These are phyloP conservation scores for Sclerodermus sp. DNA, from an alignment of 2,888 invertebrate genomes.

Conservation along the genomic window DNA sequence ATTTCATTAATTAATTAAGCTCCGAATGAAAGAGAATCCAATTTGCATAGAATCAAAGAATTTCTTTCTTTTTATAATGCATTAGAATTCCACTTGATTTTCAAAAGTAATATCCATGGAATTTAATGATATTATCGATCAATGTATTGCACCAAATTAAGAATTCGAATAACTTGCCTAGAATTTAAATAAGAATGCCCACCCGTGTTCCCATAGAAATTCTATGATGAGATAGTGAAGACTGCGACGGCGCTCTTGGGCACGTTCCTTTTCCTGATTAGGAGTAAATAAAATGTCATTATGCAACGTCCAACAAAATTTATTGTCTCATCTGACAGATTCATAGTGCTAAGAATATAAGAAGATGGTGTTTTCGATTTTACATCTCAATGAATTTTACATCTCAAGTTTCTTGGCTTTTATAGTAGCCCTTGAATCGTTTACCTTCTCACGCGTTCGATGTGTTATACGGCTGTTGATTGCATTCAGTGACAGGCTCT, in stretches of 20 bases:
- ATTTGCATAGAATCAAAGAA: neutral
- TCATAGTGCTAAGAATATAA: too few relatives aligned
- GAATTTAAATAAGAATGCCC: constrained; percentile 16
- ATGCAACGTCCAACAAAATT: too few relatives aligned
- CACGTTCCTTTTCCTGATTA: constrained; percentile 44
- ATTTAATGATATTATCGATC: too few relatives aligned
- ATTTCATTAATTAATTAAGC: neutral
- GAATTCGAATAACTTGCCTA: too few relatives aligned
- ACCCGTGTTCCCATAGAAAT: constrained; percentile 71
- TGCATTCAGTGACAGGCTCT: constrained; percentile 23
- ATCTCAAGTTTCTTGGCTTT: too few relatives aligned
- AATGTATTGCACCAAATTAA: too few relatives aligned
- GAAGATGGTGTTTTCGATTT: too few relatives aligned
- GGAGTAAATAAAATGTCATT: constrained; percentile 23
- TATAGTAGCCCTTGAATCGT: constrained; percentile 1
- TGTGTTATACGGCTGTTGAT: constrained; percentile 16
- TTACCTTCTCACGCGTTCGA: constrained; percentile 34
- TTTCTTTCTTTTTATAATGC: too few relatives aligned
- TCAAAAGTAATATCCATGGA: too few relatives aligned
- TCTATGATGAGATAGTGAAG: constrained; percentile 67
- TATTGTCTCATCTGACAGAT: too few relatives aligned
- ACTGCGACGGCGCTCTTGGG: constrained; percentile 40
- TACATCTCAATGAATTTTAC: too few relatives aligned
- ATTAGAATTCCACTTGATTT: too few relatives aligned
- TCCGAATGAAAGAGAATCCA: neutral